Conservation (phyloP, 1,140 invertebrate species). For the Wiebesia pumilae region DNA sequence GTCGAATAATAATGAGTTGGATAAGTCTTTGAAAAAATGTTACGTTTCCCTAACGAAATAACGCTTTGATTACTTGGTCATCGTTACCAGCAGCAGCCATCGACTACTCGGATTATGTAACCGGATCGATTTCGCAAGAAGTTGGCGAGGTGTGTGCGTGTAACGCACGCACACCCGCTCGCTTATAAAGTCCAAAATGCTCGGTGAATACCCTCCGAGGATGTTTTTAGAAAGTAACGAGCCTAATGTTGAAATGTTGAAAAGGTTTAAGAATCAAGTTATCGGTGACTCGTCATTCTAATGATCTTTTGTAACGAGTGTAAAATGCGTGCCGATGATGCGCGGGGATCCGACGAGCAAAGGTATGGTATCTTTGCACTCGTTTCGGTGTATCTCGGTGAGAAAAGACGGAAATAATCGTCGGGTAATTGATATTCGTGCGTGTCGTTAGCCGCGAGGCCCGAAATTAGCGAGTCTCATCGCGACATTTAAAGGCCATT, state of each 20-base stretch:
- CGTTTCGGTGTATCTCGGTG: no score
- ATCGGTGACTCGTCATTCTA: no score
- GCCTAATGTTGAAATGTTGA: no score
- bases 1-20: no score
- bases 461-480: neutral
- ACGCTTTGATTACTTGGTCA: conserved; percentile 6
- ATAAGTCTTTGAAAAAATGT: neutral
- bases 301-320: no score
- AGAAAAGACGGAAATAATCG: no score
- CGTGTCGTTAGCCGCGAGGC: no score
- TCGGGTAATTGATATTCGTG: no score
- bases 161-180: neutral
- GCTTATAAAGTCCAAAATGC: conserved; percentile 39
- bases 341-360: no score
- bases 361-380: no score
- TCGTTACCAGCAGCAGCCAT: neutral
- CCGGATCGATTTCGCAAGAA: conserved; percentile 56
- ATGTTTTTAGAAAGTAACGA: neutral
- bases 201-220: conserved; percentile 28
- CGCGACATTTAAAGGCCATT: neutral
- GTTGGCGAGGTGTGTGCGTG: conserved; percentile 5
- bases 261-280: no score
- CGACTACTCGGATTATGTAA: conserved; percentile 33
- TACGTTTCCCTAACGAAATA: neutral
- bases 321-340: no score